Evolutionary conservation across 2,888 invertebrate genomes (phyloP), one percentile per base, ranked within the genome.

Genomic region (Plagodis pulveraria): DNA sequence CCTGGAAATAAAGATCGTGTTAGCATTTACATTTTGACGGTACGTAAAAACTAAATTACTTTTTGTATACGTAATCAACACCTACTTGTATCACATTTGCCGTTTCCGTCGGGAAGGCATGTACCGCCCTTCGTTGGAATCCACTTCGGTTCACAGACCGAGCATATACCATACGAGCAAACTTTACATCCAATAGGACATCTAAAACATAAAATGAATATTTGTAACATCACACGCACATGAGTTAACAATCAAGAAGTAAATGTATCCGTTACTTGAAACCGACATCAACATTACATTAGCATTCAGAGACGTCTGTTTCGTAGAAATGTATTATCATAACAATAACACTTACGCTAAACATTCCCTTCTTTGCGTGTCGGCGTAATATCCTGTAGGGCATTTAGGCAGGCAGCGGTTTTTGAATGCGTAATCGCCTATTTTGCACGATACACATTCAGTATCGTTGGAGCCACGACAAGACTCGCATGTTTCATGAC

Each of bases 101-200:
- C 94, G 78, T 96, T 95, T 74, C 95, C 96, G 66, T 94, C 94
- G 33, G 96, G 95, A 48, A 96, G 94, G 89, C 97, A 97, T 69
- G 95, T 94, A 56, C 95, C 95, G 73, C 95, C 95, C 80, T 95
- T 95, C 81, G 95, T 96, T 66, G 96, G 92, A 72, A 93, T 94
- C 96, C 96, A 97, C 78, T 96, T 96, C 51, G 94, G 93, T 76
- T 95, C 88, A 84, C 97, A 97, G 63, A 95, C 94, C 58, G 95
- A 94, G 87, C 97, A 97, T 63, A 95, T 93, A 69, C 94, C 94
- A 77, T 94, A 95, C 70, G 93, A 93, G 85, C 97, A 97, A 76
- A 95, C 94, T 66, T 94, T 94, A 87, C 97, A 97, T 63, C 97
- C 97, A 36, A 95, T 94, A 7, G 96, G 95, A 84, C 97, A 97